A percentile compares a stretch with the other conserved stretches of the same genome.
These are phyloP conservation scores for Riptortus pedestris DNA, from an alignment of 1,140 invertebrate species.

Conservation along the genomic window DNA sequence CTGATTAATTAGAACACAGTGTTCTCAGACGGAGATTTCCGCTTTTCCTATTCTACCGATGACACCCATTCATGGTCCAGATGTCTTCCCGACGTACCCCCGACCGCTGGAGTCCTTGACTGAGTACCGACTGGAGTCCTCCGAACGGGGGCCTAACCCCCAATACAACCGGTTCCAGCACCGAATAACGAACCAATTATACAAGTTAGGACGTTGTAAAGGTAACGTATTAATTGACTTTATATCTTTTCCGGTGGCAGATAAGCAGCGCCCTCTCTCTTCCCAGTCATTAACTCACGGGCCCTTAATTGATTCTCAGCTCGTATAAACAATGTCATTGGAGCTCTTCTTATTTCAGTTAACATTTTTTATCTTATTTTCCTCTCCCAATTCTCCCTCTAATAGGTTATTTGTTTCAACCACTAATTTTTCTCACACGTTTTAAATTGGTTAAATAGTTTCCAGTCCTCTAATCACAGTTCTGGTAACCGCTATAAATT, in stretches of 20 bases:
- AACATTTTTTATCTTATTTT: not conserved
- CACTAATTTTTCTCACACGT: slow-evolving; percentile 8
- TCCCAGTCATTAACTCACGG: not conserved
- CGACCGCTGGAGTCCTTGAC: not conserved
- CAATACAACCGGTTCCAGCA: not conserved
- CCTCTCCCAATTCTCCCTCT: not conserved
- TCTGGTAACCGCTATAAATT: too few species aligned
- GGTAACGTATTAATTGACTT: not conserved
- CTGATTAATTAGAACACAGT: too few species aligned
- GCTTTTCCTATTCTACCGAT: too few species aligned
- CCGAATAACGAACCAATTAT: slow-evolving; percentile 6
- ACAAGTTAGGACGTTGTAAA: not conserved
- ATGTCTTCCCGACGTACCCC: too few species aligned
- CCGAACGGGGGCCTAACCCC: not conserved
- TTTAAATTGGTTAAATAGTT: too few species aligned
- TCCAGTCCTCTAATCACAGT: too few species aligned
- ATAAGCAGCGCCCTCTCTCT: not conserved
- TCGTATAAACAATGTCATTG: slow-evolving; percentile 8
- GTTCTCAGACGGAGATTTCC: too few species aligned
- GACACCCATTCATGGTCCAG: too few species aligned
- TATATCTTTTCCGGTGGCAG: not conserved
- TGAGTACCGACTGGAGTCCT: not conserved
- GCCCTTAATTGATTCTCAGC: not conserved
- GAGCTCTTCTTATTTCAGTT: too few species aligned
- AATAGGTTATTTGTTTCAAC: slow-evolving; percentile 6